These are phyloP conservation scores for Antheraea yamamai DNA, from an alignment of 2,888 invertebrate species.

Conservation along the genomic window DNA sequence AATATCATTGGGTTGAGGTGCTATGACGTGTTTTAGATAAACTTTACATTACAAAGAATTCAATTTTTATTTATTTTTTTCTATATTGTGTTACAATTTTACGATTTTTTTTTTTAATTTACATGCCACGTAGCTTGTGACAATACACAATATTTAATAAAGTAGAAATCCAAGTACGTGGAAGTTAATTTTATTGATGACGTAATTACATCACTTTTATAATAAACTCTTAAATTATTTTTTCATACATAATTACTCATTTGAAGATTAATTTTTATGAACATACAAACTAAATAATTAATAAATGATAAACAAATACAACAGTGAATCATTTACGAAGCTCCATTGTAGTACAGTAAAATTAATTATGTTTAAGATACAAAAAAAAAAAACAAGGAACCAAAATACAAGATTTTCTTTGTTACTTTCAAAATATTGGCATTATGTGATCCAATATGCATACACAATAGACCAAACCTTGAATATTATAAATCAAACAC, in stretches of 20 bases:
- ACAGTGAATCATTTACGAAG: slow-evolving; percentile 59
- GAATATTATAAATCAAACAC: slow-evolving; percentile 51
- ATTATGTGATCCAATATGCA: slow-evolving; percentile 64
- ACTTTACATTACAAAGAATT: slow-evolving; percentile 76
- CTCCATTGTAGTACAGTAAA: slow-evolving; percentile 56
- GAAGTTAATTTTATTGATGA: slow-evolving; percentile 80
- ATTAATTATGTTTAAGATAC: slow-evolving; percentile 58
- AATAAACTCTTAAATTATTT: slow-evolving; percentile 75
- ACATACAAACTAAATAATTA: slow-evolving; percentile 69
- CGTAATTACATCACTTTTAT: slow-evolving; percentile 73
- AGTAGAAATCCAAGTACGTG: slow-evolving; percentile 78
- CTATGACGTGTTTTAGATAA: slow-evolving; percentile 47
- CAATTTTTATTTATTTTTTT: slow-evolving; percentile 78
- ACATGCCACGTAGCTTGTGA: slow-evolving; percentile 71
- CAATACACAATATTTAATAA: slow-evolving; percentile 78
- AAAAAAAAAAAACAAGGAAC: slow-evolving; percentile 49
- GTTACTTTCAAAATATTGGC: slow-evolving; percentile 53
- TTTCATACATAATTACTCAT: slow-evolving; percentile 65
- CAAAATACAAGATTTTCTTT: slow-evolving; percentile 47
- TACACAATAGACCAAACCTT: slow-evolving; percentile 56
- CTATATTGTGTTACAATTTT: slow-evolving; percentile 79
- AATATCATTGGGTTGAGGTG: slow-evolving; percentile 23
- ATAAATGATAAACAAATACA: slow-evolving; percentile 61
- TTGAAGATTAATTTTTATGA: slow-evolving; percentile 72
- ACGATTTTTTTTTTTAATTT: slow-evolving; percentile 75